Percentiles rank a stretch among this genome's conserved stretches.
These are phyloP conservation scores for Corythoichthys haematopterus DNA, from an alignment of 2,113 vertebrate genomes.

Conservation along the genomic window DNA sequence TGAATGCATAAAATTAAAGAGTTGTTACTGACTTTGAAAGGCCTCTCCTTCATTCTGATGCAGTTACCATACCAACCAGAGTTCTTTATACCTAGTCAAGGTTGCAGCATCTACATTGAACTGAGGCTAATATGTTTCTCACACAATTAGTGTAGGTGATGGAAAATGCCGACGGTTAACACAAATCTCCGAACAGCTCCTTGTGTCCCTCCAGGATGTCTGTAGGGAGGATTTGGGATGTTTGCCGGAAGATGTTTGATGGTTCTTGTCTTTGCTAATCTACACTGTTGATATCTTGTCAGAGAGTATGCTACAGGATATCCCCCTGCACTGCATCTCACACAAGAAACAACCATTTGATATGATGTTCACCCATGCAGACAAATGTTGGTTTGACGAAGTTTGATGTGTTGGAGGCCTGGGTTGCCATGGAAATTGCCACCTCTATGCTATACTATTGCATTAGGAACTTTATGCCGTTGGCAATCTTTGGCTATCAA, in stretches of 20 bases:
- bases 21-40: conserved; percentile 9
- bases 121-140: conserved; percentile 26
- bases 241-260: conserved; percentile 35
- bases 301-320: conserved; percentile 25
- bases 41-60: background rate
- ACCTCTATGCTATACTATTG: background rate
- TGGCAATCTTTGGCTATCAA: conserved; percentile 7
- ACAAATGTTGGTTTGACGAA: background rate
- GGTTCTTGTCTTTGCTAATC: conserved; percentile 34
- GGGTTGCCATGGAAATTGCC: conserved; percentile 45
- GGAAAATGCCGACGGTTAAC: conserved; percentile 15
- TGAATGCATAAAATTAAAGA: conserved; percentile 59
- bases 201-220: background rate
- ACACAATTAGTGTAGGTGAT: conserved; percentile 17
- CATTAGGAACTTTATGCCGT: conserved; percentile 1
- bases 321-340: conserved; percentile 28
- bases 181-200: conserved; percentile 14
- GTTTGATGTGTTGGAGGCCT: conserved; percentile 6
- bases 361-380: conserved; percentile 30
- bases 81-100: conserved; percentile 10
- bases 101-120: conserved; percentile 22
- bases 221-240: conserved; percentile 22
- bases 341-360: conserved; percentile 25
- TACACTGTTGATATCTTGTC: conserved; percentile 50
- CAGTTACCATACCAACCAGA: conserved; percentile 17